Base-by-base conservation (phyloP, 92 coral and sea anemone genomes). In the Umimayanthus kanabou region DNA sequence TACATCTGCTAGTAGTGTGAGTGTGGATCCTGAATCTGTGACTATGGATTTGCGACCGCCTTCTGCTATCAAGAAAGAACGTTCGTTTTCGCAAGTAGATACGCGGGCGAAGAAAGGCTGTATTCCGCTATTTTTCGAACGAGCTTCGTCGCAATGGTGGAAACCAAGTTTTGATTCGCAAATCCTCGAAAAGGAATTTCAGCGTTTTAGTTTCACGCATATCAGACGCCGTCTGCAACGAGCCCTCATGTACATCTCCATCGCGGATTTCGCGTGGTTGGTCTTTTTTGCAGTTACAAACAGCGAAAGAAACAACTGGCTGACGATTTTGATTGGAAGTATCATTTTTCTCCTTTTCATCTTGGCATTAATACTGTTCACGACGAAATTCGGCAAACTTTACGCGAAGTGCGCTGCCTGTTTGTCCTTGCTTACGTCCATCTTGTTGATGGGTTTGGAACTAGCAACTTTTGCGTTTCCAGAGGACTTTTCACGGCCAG, bases 101-200 rank as follows among this genome's bases (percentile, higher is more conserved):
- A 97, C 99, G 82, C 97, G 99, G 43, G 90, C 90, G 80, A 95
- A 97, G 90, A 97, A 97, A 80, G 99, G 99, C 10, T 97, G 97
- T 84, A 93, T 97, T 87, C 99, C 99, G 85, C 92, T 97, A 91
- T 95, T 92, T 90, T 97, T 97, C 89, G 99, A 97, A 88, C 98
- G 99, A 81, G 99, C 99, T 76, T 97, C 99, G 89, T 97, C 99
- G 79, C 96, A 92, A 50, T 97, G 96, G 98, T 95, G 98, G 99
- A 95, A 91, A 87, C 99, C 99, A 78, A 89, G 93, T 78, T 97
- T 97, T 89, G 99, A 97, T 82, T 97, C 99, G 88, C 89, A 93
- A 78, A 93, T 92, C 81, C 92, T 97, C 93, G 99, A 97, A 86
- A 92, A 95, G 88, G 98, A 97, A 90, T 97, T 95, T 79, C 99